Evolutionary conservation across 2,888 invertebrate species (phyloP).

Genomic region (Teinopalpus imperialis): DNA sequence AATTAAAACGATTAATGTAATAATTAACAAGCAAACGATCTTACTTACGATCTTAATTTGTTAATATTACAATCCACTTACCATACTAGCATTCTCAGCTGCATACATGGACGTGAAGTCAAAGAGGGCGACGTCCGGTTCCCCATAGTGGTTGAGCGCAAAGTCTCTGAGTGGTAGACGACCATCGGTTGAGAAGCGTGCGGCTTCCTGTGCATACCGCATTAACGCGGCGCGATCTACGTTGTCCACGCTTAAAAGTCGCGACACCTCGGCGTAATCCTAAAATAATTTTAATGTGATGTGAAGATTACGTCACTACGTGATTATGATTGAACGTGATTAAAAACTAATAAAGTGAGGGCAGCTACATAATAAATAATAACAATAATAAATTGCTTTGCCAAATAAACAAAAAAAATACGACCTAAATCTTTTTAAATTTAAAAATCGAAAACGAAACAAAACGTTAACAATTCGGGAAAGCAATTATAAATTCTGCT

Average conservation of each 20-base stretch:
- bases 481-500: too few species aligned
- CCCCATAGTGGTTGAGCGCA: conserved; percentile 98
- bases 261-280: conserved; percentile 95
- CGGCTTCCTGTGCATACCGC: conserved; percentile 96
- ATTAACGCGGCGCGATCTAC: conserved; percentile 94
- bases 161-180: conserved; percentile 94
- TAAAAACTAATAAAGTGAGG: too few species aligned
- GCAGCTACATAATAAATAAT: too few species aligned
- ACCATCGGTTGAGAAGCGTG: conserved; percentile 95
- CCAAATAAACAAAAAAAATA: too few species aligned
- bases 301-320: too few species aligned
- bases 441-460: too few species aligned
- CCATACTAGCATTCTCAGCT: conserved; percentile 96
- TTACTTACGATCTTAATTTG: too few species aligned
- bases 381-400: too few species aligned
- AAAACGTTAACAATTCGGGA: too few species aligned
- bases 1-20: not conserved
- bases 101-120: conserved; percentile 99
- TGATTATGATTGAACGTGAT: too few species aligned
- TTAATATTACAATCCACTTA: conserved; percentile 79
- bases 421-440: too few species aligned
- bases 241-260: conserved; percentile 92
- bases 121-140: conserved; percentile 98
- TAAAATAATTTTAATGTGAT: conserved; percentile 49
- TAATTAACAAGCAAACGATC: too few species aligned